phyloP scores from a whole-genome alignment of 2,888 invertebrate genomes.

The Drosophila ezoana region DNA sequence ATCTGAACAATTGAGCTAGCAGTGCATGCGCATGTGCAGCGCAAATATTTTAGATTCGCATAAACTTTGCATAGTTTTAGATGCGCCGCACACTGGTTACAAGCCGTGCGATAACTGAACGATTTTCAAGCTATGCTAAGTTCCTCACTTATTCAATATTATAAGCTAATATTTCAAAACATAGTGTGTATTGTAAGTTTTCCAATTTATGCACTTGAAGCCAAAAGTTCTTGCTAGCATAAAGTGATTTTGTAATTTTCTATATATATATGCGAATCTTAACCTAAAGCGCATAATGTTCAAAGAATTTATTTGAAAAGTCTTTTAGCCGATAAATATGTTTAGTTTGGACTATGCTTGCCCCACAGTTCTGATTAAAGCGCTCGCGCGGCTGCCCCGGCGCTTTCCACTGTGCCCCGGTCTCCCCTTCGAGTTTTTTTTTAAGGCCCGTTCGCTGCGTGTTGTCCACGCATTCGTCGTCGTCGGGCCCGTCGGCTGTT shows the following conservation, averaged over 20 bases:
- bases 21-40: slow-evolving; percentile 73
- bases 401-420: slow-evolving; percentile 22
- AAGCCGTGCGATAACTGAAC: background rate
- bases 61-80: slow-evolving; percentile 81
- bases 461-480: slow-evolving; percentile 66
- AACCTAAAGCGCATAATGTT: too few species aligned
- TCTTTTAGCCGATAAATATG: background rate
- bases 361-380: slow-evolving; percentile 38
- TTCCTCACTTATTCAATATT: too few species aligned
- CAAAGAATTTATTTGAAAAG: too few species aligned
- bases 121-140: too few species aligned
- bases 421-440: background rate
- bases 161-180: too few species aligned
- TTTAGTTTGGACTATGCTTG: background rate
- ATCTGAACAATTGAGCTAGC: slow-evolving; percentile 77
- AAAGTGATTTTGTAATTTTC: too few species aligned
- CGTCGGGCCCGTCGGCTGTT: slow-evolving; percentile 71
- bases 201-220: too few species aligned
- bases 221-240: too few species aligned
- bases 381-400: slow-evolving; percentile 13
- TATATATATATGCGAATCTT: too few species aligned
- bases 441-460: slow-evolving; percentile 39
- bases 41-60: slow-evolving; percentile 77
- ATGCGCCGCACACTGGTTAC: slow-evolving; percentile 46
- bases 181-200: too few species aligned